Evolutionary conservation across 2,797 vertebrate species (phyloP), one percentile per base, ranked within the genome.

Genomic region (Podarcis lilfordi): DNA sequence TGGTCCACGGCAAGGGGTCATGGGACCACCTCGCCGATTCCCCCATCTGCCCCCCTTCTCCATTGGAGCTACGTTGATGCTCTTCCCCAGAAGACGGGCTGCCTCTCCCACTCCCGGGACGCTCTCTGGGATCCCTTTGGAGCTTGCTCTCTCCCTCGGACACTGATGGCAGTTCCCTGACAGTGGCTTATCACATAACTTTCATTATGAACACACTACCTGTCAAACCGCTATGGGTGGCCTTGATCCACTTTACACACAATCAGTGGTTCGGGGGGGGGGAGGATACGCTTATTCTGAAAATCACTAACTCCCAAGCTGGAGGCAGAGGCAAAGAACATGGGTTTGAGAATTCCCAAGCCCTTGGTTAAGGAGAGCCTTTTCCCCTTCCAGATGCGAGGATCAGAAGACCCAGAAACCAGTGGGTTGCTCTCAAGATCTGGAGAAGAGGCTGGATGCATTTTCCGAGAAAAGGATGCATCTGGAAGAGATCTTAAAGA

Each of bases 391-490:
- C 61, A 96, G 95, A 69, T 93, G 91, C 85, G 94, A 96, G 89
- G 82, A 80, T 37, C 92, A 89, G 83, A 95, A 90, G 84, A 93
- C 89, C 43, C 88, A 91, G 84, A 92, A 92, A 81, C 87, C 93
- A 25, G 91, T 90, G 64, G 91, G 92, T 5, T 88, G 92, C 77
- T 91, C 91, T 10, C 88, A 80, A 2, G 91, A 94, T 25, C 88
- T 96, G 85, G 94, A 94, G 27, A 92, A 92, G 89, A 93, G 89
- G 74, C 87, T 96, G 77, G 89, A 91, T 8, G 88, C 86, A 59
- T 93, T 96, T 66, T 75, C 92, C 6, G 86, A 91, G 43, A 90
- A 91, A 85, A 83, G 80, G 7, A 35, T 83, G n/a, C 90, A 75
- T 0, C 86, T 95, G 50, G 90, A 91, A 72, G 91, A 79, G 43